phyloP scores from a whole-genome alignment of 2,797 vertebrate species.

The Epinephelus awoara region DNA sequence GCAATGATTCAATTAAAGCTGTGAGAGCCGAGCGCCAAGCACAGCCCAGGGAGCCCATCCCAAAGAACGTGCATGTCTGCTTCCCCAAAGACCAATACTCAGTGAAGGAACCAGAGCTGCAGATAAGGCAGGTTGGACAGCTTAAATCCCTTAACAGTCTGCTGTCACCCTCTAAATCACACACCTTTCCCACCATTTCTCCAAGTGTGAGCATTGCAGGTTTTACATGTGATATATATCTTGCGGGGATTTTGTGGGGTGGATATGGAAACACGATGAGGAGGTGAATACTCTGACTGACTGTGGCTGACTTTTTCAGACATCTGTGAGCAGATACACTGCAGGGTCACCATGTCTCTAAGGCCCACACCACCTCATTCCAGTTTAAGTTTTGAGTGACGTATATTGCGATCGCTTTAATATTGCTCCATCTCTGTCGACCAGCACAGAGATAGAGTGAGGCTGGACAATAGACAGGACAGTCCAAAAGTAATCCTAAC shows the following conservation, averaged over 20 bases:
- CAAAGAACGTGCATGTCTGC: constrained; percentile 35
- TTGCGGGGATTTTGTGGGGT: constrained; percentile 43
- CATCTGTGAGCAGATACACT: constrained; percentile 65
- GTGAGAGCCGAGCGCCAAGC: constrained; percentile 61
- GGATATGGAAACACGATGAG: constrained; percentile 56
- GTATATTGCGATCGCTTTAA: constrained; percentile 74
- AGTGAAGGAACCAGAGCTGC: constrained; percentile 61
- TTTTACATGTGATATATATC: constrained; percentile 67
- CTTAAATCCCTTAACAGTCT: constrained; percentile 68
- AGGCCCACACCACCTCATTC: constrained; percentile 72
- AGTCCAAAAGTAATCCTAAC: constrained; percentile 56
- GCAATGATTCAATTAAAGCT: constrained; percentile 82
- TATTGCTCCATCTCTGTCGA: constrained; percentile 67
- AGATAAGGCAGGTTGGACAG: constrained; percentile 74
- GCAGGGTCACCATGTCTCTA: constrained; percentile 62
- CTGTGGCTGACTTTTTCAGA: constrained; percentile 55
- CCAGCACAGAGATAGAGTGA: constrained; percentile 55
- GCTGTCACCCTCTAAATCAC: constrained; percentile 81
- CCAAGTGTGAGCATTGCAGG: constrained; percentile 53
- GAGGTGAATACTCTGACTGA: constrained; percentile 40
- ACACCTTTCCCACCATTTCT: constrained; percentile 71
- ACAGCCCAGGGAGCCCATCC: constrained; percentile 56
- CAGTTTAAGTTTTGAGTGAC: constrained; percentile 69
- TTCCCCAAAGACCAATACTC: constrained; percentile 51
- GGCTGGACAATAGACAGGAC: constrained; percentile 60